phyloP scores from a whole-genome alignment of 2,888 invertebrate genomes.

The Sphecodes monilicornis region DNA sequence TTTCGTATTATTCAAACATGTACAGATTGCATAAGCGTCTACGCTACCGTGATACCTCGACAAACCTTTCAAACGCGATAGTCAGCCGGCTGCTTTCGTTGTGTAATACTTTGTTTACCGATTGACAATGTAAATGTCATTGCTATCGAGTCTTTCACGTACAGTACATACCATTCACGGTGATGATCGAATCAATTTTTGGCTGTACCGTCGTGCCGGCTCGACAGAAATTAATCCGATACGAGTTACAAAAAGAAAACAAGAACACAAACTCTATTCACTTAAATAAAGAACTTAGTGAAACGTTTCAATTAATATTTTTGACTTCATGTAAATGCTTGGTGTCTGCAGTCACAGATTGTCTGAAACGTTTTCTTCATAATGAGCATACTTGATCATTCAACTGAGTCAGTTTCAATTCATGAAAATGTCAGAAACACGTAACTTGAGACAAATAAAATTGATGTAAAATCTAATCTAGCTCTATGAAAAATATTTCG shows the following conservation, averaged over 20 bases:
- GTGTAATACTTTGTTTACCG: neutral
- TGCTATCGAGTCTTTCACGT: neutral
- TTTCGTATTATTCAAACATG: slow-evolving; percentile 33
- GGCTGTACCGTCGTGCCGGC: neutral
- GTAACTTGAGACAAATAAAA: too few relatives aligned
- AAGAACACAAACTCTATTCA: neutral
- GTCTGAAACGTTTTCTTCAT: too few relatives aligned
- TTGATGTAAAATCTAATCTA: too few relatives aligned
- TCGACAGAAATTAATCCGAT: neutral
- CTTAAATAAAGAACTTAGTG: neutral
- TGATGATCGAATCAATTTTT: neutral
- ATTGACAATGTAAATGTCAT: slow-evolving; percentile 2
- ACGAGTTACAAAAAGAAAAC: too few relatives aligned
- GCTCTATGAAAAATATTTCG: too few relatives aligned
- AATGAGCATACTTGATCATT: too few relatives aligned
- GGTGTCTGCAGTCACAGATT: too few relatives aligned
- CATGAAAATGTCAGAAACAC: too few relatives aligned
- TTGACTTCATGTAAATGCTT: neutral
- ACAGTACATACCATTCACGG: neutral
- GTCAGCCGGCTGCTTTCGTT: neutral
- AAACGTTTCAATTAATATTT: neutral
- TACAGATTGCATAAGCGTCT: neutral
- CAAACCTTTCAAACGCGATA: slow-evolving; percentile 12
- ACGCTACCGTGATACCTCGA: neutral
- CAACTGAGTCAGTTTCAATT: too few relatives aligned